Evolutionary conservation across 2,888 invertebrate genomes (phyloP), one percentile per base, ranked within the genome.

Genomic region (Branchipolynoe longqiensis): DNA sequence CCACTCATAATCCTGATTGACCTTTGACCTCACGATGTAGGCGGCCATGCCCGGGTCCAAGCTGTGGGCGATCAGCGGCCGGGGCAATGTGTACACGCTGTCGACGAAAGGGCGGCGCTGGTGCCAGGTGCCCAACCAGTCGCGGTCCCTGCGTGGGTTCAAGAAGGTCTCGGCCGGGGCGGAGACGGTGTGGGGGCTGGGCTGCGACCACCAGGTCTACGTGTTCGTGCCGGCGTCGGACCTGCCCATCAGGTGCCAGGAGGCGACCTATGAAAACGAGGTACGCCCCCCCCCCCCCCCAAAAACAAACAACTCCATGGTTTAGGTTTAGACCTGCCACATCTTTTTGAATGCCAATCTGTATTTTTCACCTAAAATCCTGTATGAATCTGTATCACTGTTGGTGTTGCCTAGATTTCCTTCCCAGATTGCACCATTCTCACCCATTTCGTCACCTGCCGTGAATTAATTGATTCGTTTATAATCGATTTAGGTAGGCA

Each of bases 181-280:
- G 3, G 90, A 90, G 83, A 91, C 96, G 91, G 95, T 98, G 91
- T 98, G 98, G 98, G 98, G 98, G 0, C 96, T 98, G 85, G 98
- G 98, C 56, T 97, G 97, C 14, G 98, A 98, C 93, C 96, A 98
- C 87, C 98, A 98, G 94, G 96, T 98, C 83, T 98, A 98, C 93
- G 96, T 98, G 0, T 97, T 97, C 92, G 97, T 98, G 6, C 97
- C 97, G 92, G 96, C 97, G 0, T 94, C 97, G 86, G 98, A 98
- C 94, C 96, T 98, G 90, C 98, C 98, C 0, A 98, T 98, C 88
- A 95, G 97, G 88, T 96, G 97, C 0, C 96, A 96, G 93, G 98
- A 98, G 94, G 97, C 97, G 93, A 96, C 97, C 0, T 98, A 96
- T 93, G 98, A 98, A 94, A 98, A 98, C 93, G 97, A 98, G 94